Base-by-base conservation (phyloP, 2,888 invertebrate genomes). In the Nomada ruficornis region DNA sequence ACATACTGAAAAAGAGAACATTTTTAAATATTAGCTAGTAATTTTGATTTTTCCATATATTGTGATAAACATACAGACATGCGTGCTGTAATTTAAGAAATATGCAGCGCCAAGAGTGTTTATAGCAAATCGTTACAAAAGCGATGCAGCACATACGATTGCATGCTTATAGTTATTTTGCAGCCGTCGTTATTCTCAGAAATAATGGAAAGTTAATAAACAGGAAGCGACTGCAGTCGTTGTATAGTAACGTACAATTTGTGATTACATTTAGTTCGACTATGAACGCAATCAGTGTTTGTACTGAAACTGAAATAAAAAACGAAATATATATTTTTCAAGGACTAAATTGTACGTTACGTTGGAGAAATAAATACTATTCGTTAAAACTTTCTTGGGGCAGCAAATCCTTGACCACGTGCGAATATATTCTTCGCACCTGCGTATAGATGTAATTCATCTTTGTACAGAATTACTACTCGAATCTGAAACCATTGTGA, bases 121-220 rank as follows among this genome's bases (percentile, higher is more conserved):
- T 67, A 15, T 36, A 36, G 36, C 4, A 36, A 67, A 4, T 13
- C 29, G n/a, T 67, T 67, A 29, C n/a, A 36, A 55, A 36, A 20
- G 15, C 36, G 5, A 36, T 36, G 7, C 36, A 36, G 36, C 36
- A 36, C 7, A 36, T 36, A 36, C 36, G 36, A 36, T 55, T 71
- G 36, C 23, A 52, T 18, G 42, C 50, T 54, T 20, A 55, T 44
- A 42, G 59, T 65, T 50, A 64, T 65, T 72, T 73, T 23, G 5
- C 29, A 65, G 47, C n/a, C n/a, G 18, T 10, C 15, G 42, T 54
- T 67, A 65, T 73, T 77, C 64, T n/a, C 26, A 52, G 76, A 73
- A 65, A 15, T 29, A 44, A n/a, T 36, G 59, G 18, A 71, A 59
- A 64, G 60, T 60, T 63, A 52, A 18, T 79, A 55, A 78, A 79